Base-by-base conservation (phyloP, 2,888 invertebrate species). In the Subacronicta megacephala region DNA sequence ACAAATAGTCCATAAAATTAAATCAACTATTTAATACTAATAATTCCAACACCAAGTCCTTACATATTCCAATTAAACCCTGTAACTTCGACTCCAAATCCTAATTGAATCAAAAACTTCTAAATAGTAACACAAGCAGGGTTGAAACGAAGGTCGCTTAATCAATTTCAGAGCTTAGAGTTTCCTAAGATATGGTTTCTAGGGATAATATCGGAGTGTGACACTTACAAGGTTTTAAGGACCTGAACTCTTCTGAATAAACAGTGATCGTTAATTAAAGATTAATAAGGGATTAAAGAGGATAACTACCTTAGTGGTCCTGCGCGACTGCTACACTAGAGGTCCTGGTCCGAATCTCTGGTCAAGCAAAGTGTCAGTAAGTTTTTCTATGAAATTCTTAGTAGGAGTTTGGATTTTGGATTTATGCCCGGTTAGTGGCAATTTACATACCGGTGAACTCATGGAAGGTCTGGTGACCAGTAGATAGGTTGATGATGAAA, bases 111-210 rank as follows among this genome's bases (percentile, higher is more conserved):
- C 64, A 42, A 55, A 58, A 61, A 67, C 60, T 67, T 61, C 45
- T 7, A 53, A 38, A 35, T 46, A 23, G 35, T 40, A 60, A 55
- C 41, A 57, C 18, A 55, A 55, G 61, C 33, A 55, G 15, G 45
- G 33, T 41, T 44, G 9, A 17, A 16, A 10, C 20, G 13, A 57
- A 62, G 56, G 58, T 35, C 65, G 42, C 47, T 62, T 63, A 74
- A 76, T 70, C 59, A 67, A 74, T 72, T 76, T 51, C 17, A 9
- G 7, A n/a, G 33, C 65, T 64, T 49, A 52, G 38, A 44, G 31
- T 31, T 36, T n/a, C 15, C 20, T 29, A n/a, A 47, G 46, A 46
- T 20, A 26, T 33, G 16, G 29, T 29, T 29, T 16, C 29, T 44
- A 40, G 31, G 26, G 16, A 23, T 40, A 23, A 43, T 51, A 40